A percentile compares a stretch with the other conserved stretches of the same genome.
phyloP scores from a whole-genome alignment of 2,797 vertebrate species.

The Momotus momota region DNA sequence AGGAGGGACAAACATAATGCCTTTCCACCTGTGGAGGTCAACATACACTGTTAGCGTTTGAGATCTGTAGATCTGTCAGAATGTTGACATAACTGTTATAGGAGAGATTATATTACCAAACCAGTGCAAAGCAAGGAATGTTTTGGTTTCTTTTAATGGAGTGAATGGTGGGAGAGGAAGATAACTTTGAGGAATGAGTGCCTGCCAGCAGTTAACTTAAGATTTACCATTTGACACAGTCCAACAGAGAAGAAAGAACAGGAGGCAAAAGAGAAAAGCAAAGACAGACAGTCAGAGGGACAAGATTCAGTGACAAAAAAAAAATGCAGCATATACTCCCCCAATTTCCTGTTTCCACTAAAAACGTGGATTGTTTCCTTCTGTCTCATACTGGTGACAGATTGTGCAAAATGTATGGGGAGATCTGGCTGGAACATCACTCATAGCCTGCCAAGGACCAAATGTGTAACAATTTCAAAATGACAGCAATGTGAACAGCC shows the following conservation, averaged over 20 bases:
- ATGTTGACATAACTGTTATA: background rate
- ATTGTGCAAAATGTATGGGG: slow-evolving; percentile 64
- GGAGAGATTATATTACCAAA: background rate
- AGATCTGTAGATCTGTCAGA: background rate
- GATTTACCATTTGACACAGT: background rate
- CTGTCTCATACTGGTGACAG: slow-evolving; percentile 63
- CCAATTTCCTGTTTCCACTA: slow-evolving; percentile 35
- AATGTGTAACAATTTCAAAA: slow-evolving; percentile 59
- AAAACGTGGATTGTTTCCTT: slow-evolving; percentile 53
- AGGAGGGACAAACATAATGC: background rate
- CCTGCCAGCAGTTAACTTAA: background rate
- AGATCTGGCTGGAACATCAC: slow-evolving; percentile 54
- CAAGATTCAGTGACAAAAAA: background rate
- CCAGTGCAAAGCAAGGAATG: background rate
- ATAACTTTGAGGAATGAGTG: background rate
- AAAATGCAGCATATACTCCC: background rate
- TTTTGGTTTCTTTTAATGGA: background rate
- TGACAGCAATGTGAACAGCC: slow-evolving; percentile 26
- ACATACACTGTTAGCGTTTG: background rate
- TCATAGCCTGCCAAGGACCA: slow-evolving; percentile 61
- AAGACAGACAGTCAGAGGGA: background rate
- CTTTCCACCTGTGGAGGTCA: background rate
- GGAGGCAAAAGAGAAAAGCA: background rate
- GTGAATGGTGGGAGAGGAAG: background rate
- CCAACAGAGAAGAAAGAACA: background rate